Conservation (phyloP, 2,113 vertebrate genomes). For the Phyllostomus hastatus region DNA sequence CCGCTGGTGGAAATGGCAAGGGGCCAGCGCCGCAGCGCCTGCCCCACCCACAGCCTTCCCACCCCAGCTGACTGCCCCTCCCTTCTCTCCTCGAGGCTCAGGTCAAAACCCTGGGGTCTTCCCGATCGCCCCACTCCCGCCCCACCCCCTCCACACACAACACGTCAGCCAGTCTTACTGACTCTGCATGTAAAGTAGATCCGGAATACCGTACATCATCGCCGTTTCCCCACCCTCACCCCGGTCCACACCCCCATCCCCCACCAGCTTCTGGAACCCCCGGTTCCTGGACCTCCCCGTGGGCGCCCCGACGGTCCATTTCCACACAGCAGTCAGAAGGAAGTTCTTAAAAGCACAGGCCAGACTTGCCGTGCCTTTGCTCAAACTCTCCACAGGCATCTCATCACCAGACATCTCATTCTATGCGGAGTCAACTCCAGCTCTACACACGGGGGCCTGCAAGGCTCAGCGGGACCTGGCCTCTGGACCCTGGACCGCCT, state of each 20-base stretch:
- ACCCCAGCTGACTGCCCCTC: accelerated
- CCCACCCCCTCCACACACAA: too few relatives aligned
- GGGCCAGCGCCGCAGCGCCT: background rate
- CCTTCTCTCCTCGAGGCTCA: background rate
- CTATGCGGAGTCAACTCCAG: background rate
- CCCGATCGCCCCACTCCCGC: background rate
- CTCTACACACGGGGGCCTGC: background rate
- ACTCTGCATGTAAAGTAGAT: background rate
- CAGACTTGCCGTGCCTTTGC: background rate
- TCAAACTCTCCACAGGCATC: background rate
- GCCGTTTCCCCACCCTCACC: background rate
- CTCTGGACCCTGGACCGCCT: background rate
- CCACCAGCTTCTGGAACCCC: background rate
- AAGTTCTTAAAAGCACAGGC: background rate
- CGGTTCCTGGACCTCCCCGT: background rate
- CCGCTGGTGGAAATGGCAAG: background rate
- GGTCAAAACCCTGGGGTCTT: background rate
- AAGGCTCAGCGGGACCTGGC: background rate
- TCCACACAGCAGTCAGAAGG: background rate
- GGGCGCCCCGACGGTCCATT: background rate
- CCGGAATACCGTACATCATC: background rate
- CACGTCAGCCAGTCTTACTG: background rate
- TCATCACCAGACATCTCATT: background rate
- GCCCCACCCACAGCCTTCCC: background rate
- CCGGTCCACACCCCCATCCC: background rate